Base-by-base conservation (phyloP, 2,113 vertebrate genomes). In the Ascaphus truei region DNA sequence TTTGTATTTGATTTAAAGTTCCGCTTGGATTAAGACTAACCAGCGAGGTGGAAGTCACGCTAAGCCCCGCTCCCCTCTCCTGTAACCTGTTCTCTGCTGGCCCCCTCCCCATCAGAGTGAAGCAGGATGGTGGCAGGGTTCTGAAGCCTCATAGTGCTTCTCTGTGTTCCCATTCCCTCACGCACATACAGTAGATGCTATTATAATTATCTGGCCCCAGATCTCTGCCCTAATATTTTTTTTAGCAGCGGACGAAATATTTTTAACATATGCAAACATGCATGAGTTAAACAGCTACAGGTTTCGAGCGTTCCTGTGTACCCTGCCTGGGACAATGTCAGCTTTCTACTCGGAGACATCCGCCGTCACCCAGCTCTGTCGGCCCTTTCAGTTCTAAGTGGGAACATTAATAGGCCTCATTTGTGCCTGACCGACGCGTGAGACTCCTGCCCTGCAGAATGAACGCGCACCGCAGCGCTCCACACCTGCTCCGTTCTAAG, bases 231-330 rank as follows among this genome's bases (percentile, higher is more conserved):
- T 75, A 78, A 81, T 80, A 87, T 81, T 84, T 79, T 79, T 84
- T 78, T 86, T 80, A 84, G 76, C 79, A 5, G 76, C 11, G 83
- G 75, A 84, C 80, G 83, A 83, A 84, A 80, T 80, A 67, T 83
- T 80, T 86, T 83, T 75, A 78, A 80, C 79, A 76, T 77, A 76
- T 58, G 74, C 79, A 81, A 83, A 88, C 76, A 79, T 3, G 57
- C 64, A 29, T 3, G 78, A 51, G 66, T 77, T 76, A 77, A 72
- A 68, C 57, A 16, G 79, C 78, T 56, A 16, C 77, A 71, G 80
- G 71, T 68, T 16, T 0, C 1, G 11, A 62, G 51, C 52, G 76
- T 74, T 57, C 66, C 30, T 0, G 62, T 69, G 51, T 37, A 63
- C 73, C 73, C 53, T 68, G 72, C 16, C 26, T 0, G 50, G 73